Conservation (phyloP, 37 sponge, comb jelly and placozoan genomes). For the Crambe crambe region DNA sequence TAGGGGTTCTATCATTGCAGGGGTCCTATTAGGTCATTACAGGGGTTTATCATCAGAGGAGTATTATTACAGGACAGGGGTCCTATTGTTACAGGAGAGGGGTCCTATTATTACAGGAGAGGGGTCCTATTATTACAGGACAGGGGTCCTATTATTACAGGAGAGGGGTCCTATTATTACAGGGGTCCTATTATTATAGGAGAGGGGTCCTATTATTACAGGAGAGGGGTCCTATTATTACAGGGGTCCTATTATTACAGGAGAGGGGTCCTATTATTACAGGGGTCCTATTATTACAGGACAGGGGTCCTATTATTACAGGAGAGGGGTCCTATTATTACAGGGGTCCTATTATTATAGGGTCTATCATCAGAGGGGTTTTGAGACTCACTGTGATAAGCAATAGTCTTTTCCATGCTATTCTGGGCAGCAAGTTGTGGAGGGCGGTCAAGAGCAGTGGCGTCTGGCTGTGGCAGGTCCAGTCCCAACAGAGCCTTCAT, state of each 20-base stretch:
- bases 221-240: not conserved
- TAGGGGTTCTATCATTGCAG: no score
- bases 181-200: no score
- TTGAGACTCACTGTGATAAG: constrained; percentile 55
- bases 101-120: no score
- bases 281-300: not conserved
- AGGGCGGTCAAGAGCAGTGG: constrained; percentile 36
- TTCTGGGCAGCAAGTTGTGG: constrained; percentile 72
- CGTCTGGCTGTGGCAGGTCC: constrained; percentile 61
- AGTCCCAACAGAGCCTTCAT: constrained; percentile 79
- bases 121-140: no score
- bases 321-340: not conserved
- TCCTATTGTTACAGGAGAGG: no score
- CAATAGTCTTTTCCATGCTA: constrained; percentile 75
- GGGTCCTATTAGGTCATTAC: no score
- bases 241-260: not conserved
- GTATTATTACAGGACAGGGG: no score
- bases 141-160: no score
- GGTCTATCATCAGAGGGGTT: not conserved
- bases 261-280: not conserved
- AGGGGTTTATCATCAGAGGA: no score
- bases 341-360: not conserved
- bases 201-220: no score
- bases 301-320: no score
- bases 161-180: no score